A percentile compares a stretch with the other conserved stretches of the same genome.
Evolutionary conservation across 2,888 invertebrate genomes (phyloP).

Genomic region (Rhingia campestris): DNA sequence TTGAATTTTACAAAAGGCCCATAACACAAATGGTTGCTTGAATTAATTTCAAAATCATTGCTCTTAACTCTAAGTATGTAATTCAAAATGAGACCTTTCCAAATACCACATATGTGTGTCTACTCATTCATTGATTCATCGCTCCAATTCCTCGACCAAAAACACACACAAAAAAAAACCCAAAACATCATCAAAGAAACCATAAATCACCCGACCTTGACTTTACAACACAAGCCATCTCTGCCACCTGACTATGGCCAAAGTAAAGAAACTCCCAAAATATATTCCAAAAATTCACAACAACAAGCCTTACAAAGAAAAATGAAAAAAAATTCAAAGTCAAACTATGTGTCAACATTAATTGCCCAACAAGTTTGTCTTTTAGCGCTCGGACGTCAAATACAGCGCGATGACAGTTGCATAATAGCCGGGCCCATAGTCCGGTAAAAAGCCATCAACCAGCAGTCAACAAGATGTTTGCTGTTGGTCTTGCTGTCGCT

Average conservation of each 20-base stretch:
- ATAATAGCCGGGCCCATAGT: conserved; percentile 27
- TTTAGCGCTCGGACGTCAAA: conserved; percentile 29
- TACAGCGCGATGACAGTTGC: conserved; percentile 22
- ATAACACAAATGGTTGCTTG: background rate
- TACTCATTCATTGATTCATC: conserved; percentile 32
- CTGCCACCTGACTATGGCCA: conserved; percentile 10
- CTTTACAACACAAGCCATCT: conserved; percentile 25
- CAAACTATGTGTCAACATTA: conserved; percentile 61
- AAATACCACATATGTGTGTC: background rate
- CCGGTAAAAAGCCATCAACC: conserved; percentile 23
- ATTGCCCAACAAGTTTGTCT: conserved; percentile 58
- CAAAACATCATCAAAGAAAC: background rate
- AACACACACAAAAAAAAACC: background rate
- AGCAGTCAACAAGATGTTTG: conserved; percentile 1
- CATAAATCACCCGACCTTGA: conserved; percentile 58
- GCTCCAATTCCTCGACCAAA: conserved; percentile 38
- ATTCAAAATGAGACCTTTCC: conserved; percentile 17
- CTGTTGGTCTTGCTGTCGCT: background rate
- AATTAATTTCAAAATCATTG: conserved; percentile 23
- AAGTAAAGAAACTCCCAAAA: conserved; percentile 11
- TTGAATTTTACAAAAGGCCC: conserved; percentile 11
- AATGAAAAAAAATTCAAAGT: conserved; percentile 45
- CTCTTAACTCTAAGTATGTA: background rate
- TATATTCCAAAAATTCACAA: background rate
- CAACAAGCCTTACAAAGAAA: background rate